phyloP scores from a whole-genome alignment of 2,113 vertebrate species.

The Vanacampus margaritifer region DNA sequence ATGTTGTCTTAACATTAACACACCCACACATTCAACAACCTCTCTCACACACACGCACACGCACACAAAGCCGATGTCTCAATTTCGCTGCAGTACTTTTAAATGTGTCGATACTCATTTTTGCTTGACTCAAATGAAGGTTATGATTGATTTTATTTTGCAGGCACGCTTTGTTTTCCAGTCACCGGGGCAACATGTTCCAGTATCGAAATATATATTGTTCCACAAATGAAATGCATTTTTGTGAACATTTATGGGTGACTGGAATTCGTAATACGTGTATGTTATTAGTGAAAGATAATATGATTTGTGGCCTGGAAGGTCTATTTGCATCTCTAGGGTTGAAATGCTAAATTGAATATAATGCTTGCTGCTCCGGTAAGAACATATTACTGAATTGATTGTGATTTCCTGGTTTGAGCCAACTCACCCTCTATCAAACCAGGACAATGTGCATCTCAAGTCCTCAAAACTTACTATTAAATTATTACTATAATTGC shows the following conservation, averaged over 20 bases:
- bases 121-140: conserved; percentile 51
- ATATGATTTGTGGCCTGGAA: background rate
- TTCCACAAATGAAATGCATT: conserved; percentile 41
- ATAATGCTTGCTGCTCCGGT: conserved; percentile 16
- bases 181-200: conserved; percentile 32
- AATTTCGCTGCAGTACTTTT: conserved; percentile 55
- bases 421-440: conserved; percentile 27
- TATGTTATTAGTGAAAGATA: background rate
- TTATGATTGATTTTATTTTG: conserved; percentile 61
- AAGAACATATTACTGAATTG: conserved; percentile 29
- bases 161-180: conserved; percentile 48
- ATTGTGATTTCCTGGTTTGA: conserved; percentile 32
- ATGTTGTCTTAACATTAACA: conserved; percentile 54
- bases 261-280: conserved; percentile 24
- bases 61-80: conserved; percentile 46
- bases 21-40: conserved; percentile 14
- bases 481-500: too few species aligned
- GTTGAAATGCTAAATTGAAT: conserved; percentile 48
- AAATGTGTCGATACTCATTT: conserved; percentile 49
- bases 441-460: conserved; percentile 40
- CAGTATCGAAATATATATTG: conserved; percentile 48
- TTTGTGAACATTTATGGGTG: conserved; percentile 19
- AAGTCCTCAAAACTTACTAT: conserved; percentile 1
- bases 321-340: conserved; percentile 35
- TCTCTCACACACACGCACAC: conserved; percentile 26